phyloP scores from a whole-genome alignment of 1,140 invertebrate genomes.

The Ephestia elutella region DNA sequence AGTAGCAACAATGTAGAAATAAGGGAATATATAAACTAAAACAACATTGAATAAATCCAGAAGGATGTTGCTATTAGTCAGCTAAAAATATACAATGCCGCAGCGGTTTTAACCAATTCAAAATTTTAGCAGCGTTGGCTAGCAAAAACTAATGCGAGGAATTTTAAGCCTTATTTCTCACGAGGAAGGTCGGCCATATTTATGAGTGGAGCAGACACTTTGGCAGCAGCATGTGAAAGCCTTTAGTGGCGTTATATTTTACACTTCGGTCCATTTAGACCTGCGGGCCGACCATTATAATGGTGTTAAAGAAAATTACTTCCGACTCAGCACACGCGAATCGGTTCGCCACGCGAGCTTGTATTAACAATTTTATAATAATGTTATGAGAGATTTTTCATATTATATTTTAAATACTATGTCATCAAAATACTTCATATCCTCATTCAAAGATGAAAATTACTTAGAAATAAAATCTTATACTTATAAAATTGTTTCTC shows the following conservation, averaged over 20 bases:
- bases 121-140: constrained; percentile 4
- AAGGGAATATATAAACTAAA: not conserved
- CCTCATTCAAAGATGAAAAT: too few species aligned
- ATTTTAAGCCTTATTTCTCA: constrained; percentile 2
- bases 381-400: not conserved
- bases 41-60: not conserved
- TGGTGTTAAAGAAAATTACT: constrained; percentile 50
- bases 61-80: constrained; percentile 3
- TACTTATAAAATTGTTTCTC: too few species aligned
- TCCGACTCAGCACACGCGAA: constrained; percentile 48
- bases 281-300: constrained; percentile 35
- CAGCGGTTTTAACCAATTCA: not conserved
- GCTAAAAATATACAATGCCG: not conserved
- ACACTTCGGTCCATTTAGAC: constrained; percentile 33
- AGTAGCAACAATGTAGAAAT: not conserved
- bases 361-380: not conserved
- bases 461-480: too few species aligned
- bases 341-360: constrained; percentile 37
- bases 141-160: constrained; percentile 1
- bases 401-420: not conserved
- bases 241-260: constrained; percentile 31
- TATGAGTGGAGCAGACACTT: constrained; percentile 6
- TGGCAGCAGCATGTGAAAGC: constrained; percentile 10
- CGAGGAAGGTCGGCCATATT: not conserved
- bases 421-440: too few species aligned